These are phyloP conservation scores for Sialis lutaria DNA, from an alignment of 2,888 invertebrate genomes.

Conservation along the genomic window DNA sequence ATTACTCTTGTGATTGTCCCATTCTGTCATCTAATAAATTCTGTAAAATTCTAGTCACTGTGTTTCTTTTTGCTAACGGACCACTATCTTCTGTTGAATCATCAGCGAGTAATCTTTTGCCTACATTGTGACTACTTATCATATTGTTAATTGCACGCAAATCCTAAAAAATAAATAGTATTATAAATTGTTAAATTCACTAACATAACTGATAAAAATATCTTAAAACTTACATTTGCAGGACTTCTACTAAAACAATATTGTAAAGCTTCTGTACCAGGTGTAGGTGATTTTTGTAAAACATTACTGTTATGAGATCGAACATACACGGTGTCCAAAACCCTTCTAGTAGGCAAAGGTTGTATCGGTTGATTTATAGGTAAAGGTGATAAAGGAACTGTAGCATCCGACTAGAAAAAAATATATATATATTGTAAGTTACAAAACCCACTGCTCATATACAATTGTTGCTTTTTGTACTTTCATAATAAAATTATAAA, in stretches of 20 bases:
- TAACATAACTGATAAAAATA: background rate
- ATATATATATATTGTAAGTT: background rate
- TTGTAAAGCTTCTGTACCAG: slow-evolving; percentile 36
- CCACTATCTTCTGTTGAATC: background rate
- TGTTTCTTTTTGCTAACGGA: background rate
- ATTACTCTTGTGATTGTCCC: slow-evolving; percentile 22
- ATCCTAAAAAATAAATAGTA: slow-evolving; percentile 2
- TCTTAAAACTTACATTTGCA: slow-evolving; percentile 44
- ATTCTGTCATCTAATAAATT: slow-evolving; percentile 40
- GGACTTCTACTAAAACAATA: slow-evolving; percentile 80
- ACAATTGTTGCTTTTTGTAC: background rate
- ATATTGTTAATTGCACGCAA: slow-evolving; percentile 4
- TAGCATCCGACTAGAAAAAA: slow-evolving; percentile 20
- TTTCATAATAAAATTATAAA: too few species aligned
- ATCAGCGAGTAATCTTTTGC: background rate
- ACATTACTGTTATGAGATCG: slow-evolving; percentile 30
- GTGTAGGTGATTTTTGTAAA: slow-evolving; percentile 24
- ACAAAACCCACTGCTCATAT: background rate
- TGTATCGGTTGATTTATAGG: slow-evolving; percentile 40
- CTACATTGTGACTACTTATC: slow-evolving; percentile 1
- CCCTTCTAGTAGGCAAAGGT: slow-evolving; percentile 35
- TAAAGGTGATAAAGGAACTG: slow-evolving; percentile 48
- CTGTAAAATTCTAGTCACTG: slow-evolving; percentile 37
- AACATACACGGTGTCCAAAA: slow-evolving; percentile 41
- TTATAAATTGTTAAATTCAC: background rate